A percentile compares a stretch with the other conserved stretches of the same genome.
Evolutionary conservation across 2,888 invertebrate genomes (phyloP).

Genomic region (Agrochola circellaris): DNA sequence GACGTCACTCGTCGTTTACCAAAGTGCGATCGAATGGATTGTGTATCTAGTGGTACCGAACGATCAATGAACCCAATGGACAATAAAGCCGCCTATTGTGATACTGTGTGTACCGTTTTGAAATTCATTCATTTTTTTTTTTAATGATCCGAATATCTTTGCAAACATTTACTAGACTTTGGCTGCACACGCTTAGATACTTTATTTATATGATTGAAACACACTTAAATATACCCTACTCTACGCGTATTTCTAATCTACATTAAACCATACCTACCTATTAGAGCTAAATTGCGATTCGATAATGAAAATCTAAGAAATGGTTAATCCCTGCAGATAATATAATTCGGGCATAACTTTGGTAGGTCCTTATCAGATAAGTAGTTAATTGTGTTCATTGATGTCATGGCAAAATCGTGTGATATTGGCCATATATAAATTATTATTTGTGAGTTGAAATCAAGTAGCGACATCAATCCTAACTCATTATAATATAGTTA

Average conservation of each 20-base stretch:
- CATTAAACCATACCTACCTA: constrained; percentile 3
- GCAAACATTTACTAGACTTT: background rate
- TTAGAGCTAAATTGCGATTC: constrained; percentile 39
- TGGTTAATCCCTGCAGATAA: constrained; percentile 54
- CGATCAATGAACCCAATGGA: background rate
- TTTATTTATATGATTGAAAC: constrained; percentile 4
- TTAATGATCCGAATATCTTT: background rate
- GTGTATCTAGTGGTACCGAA: background rate
- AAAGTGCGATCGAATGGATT: background rate
- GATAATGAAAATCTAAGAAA: constrained; percentile 62
- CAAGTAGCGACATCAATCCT: background rate
- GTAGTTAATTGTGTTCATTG: background rate
- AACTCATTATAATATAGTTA: background rate
- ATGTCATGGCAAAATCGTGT: constrained; percentile 22
- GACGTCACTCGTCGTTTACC: background rate
- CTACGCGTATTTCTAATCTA: constrained; percentile 25
- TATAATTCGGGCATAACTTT: constrained; percentile 32
- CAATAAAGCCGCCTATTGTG: background rate
- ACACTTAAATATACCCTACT: background rate
- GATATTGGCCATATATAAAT: background rate
- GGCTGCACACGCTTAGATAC: background rate
- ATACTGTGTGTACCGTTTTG: background rate
- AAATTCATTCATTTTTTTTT: background rate
- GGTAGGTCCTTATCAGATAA: constrained; percentile 46
- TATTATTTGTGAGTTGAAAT: background rate